A percentile compares a stretch with the other conserved stretches of the same genome.
Conservation (phyloP, 2,888 invertebrate species). For the Drosophila heteroneura region DNA sequence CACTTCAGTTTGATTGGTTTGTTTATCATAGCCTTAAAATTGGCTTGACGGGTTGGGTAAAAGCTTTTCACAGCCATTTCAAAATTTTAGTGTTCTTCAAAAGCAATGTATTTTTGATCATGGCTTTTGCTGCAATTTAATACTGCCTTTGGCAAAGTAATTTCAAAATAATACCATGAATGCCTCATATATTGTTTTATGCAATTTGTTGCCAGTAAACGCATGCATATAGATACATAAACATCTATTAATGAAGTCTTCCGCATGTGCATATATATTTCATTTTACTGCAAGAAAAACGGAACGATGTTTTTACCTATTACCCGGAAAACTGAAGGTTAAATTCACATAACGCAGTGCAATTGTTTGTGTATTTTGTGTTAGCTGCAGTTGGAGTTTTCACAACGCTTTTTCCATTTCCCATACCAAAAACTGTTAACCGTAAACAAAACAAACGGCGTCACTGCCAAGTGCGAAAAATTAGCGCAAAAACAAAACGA, state of each 20-base stretch:
- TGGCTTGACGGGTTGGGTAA: neutral
- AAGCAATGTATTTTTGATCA: neutral
- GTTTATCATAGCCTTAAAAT: neutral
- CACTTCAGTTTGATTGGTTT: neutral
- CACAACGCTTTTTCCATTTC: conserved; percentile 47
- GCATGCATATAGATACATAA: neutral
- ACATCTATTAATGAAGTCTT: conserved; percentile 10
- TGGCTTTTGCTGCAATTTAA: neutral
- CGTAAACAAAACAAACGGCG: conserved; percentile 42
- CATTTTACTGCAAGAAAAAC: conserved; percentile 36
- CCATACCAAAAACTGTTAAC: conserved; percentile 43
- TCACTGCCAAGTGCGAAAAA: conserved; percentile 64
- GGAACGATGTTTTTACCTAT: conserved; percentile 49
- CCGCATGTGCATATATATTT: conserved; percentile 30
- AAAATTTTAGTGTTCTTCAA: no score
- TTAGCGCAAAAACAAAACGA: conserved; percentile 7
- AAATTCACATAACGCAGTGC: conserved; percentile 36
- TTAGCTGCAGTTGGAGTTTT: conserved; percentile 38
- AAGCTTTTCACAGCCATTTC: neutral
- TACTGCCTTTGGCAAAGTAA: neutral
- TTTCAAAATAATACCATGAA: neutral
- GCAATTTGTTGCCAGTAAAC: neutral
- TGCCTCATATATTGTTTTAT: neutral
- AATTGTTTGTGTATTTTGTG: neutral
- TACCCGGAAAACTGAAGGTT: conserved; percentile 74